Evolutionary conservation across 2,113 vertebrate genomes (phyloP).

Genomic region (Hippocampus guttulatus): DNA sequence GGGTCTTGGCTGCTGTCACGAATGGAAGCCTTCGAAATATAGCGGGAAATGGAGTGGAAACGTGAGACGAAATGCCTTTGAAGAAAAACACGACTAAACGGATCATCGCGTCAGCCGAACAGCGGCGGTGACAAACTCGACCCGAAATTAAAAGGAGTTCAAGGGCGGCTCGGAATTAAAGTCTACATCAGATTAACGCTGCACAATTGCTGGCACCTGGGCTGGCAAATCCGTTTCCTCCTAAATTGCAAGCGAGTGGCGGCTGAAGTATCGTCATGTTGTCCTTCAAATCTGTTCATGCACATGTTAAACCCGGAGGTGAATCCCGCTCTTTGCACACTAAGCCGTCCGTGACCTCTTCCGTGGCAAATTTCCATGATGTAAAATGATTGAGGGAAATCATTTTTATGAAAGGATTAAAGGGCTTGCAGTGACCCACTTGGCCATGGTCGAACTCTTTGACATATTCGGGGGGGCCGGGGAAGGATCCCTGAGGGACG

Average conservation of each 20-base stretch:
- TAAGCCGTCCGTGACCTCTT: background rate
- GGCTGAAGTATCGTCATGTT: no score
- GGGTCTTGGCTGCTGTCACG: constrained; percentile 4
- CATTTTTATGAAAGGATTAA: background rate
- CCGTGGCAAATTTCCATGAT: background rate
- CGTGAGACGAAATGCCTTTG: no score
- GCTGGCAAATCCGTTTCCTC: no score
- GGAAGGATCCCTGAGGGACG: background rate
- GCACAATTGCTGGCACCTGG: no score
- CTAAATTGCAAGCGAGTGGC: no score
- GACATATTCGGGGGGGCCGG: background rate
- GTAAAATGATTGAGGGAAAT: background rate
- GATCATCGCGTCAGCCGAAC: no score
- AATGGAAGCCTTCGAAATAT: background rate
- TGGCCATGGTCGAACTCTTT: background rate
- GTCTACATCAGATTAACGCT: no score
- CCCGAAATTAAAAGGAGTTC: no score
- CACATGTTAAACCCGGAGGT: background rate
- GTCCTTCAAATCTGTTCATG: background rate
- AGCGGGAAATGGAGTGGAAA: background rate
- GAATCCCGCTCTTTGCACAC: background rate
- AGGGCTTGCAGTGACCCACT: background rate
- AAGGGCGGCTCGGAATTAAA: no score
- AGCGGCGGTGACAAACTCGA: no score
- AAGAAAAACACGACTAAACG: no score